Evolutionary conservation across 2,888 invertebrate species (phyloP), one percentile per base, ranked within the genome.

Genomic region (Bombylius discolor): DNA sequence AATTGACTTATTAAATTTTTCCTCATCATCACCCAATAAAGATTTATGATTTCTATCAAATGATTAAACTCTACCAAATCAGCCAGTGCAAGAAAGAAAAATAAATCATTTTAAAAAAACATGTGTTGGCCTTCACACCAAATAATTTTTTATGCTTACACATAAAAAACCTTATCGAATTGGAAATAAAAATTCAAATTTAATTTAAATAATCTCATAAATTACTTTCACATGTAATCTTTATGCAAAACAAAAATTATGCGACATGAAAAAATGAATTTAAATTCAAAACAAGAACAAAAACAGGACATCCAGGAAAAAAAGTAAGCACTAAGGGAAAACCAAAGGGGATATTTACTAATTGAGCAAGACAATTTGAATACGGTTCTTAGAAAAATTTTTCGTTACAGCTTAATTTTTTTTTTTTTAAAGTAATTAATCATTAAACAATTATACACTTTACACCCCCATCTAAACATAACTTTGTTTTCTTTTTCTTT

Each of bases 131-230:
- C 34, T 52, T 56, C 56, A 49, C 56, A 56, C 48, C 31, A 13
- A 33, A 36, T 47, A 49, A 56, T 56, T 56, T 56, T 23, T 23
- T 23, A 23, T 23, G 23, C 23, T 23, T 23, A 49, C 56, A 52
- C 11, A 8, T 5, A 42, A 46, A 56, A 56, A 56, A 56, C 52
- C 56, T 49, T 56, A 52, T 56, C 56, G 36, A 56, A 56, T 52
- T 42, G 34, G 5, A 23, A 23, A 46, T 23, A 23, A 48, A 49
- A 52, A 45, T 56, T 56, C 52, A 56, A 56, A 56, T 56, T 56
- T 52, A 56, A 56, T 56, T 56, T 52, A 39, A 56, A 56, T 56
- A 56, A 56, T 56, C 52, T 36, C 45, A 56, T 56, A 56, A 56
- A 56, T 56, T 56, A 56, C 52, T 34, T 42, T n/a, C 55, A 55